Conservation (phyloP, 2,797 vertebrate genomes). For the Hydrophis major region DNA sequence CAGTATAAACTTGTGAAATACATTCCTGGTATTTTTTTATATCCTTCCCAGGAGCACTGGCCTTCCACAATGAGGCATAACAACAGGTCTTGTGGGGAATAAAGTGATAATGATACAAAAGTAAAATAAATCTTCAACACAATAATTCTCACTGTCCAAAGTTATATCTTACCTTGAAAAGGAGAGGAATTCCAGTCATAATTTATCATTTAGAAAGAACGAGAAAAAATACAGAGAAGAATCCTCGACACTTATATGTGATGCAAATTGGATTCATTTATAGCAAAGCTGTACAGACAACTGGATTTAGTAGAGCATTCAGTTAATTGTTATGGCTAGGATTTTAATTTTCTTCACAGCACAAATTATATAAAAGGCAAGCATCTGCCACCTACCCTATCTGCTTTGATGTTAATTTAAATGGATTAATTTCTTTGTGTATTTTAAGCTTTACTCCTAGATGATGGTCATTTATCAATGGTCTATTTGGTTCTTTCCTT, state of each 20-base stretch:
- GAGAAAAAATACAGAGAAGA: not conserved
- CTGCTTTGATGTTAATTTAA: conserved; percentile 67
- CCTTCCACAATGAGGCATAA: not conserved
- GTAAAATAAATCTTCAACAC: conserved; percentile 75
- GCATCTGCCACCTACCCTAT: conserved; percentile 61
- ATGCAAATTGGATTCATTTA: conserved; percentile 36
- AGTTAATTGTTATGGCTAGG: conserved; percentile 65
- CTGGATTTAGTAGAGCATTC: conserved; percentile 62
- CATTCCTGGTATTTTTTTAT: not conserved
- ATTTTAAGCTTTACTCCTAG: conserved; percentile 50
- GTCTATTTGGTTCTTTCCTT: conserved; percentile 56
- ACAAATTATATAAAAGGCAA: conserved; percentile 66
- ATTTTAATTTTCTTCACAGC: conserved; percentile 68
- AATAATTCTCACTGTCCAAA: conserved; percentile 67
- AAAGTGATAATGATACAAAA: conserved; percentile 72
- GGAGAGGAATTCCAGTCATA: conserved; percentile 51
- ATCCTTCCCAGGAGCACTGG: not conserved
- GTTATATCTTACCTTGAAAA: conserved; percentile 39
- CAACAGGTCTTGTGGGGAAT: not conserved
- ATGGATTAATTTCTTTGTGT: conserved; percentile 64
- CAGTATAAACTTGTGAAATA: not conserved
- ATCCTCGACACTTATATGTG: not conserved
- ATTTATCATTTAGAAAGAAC: conserved; percentile 39
- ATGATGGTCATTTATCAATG: conserved; percentile 52
- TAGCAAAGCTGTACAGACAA: conserved; percentile 55